Evolutionary conservation across 2,888 invertebrate genomes (phyloP), one percentile per base, ranked within the genome.

Genomic region (Drosophila mayaguana): DNA sequence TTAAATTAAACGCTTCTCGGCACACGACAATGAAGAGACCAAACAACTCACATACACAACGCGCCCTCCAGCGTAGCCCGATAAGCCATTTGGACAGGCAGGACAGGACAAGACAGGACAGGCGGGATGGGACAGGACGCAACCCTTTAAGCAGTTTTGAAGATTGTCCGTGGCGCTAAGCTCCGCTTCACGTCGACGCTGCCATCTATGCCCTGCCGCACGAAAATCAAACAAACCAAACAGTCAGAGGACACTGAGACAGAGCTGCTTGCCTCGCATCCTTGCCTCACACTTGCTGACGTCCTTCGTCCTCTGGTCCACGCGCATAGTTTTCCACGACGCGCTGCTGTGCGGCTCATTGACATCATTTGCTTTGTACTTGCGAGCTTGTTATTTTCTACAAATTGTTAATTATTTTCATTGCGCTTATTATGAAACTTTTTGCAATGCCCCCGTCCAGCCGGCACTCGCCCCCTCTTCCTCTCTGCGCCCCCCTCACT

Each of bases 361-460:
- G 85, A 78, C 83, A 75, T 71, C 65, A 70, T 80, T 82, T 72
- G 66, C 70, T 78, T 78, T 75, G 78, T 82, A 75, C 75, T 81
- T 68, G 70, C 56, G 66, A 50, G 69, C 77, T 72, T 78, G 83
- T 79, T 83, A 79, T 82, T 84, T 77, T 82, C 79, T 64, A 74
- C 89, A 82, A 88, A 89, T 87, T 87, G 89, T 85, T 87, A 87
- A 87, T 87, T 87, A 87, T 86, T 86, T 88, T 82, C 84, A 84
- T 88, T 88, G 84, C 75, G 72, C 80, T 86, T 85, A 81, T 85
- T 88, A 73, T 78, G 74, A 80, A 89, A 89, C 72, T 89, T 89
- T 80, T 59, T 25, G 36, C 20, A 25, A 7, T n/a, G 46, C 12
- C 32, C 16, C 25, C 32, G 9, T 9, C 32, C 32, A 32, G 32